Conservation (phyloP, 2,888 invertebrate species). For the Eupithecia inturbata region DNA sequence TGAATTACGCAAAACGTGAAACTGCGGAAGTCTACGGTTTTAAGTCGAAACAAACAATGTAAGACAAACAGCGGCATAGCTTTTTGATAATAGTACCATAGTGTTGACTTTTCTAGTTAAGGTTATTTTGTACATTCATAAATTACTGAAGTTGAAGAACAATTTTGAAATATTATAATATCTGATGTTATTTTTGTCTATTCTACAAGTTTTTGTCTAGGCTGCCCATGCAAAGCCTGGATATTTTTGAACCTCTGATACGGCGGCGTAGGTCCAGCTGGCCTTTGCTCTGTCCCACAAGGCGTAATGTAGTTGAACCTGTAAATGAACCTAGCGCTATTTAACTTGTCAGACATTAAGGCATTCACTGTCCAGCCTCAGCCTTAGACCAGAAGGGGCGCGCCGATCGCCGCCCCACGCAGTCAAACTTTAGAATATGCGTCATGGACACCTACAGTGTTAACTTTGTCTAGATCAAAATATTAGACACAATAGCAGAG, state of each 20-base stretch:
- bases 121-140: background rate
- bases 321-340: background rate
- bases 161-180: too few species aligned
- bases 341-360: background rate
- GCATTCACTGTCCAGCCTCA: too few species aligned
- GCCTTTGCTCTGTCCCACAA: background rate
- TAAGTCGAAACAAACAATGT: slow-evolving; percentile 38
- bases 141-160: background rate
- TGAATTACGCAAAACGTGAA: slow-evolving; percentile 39
- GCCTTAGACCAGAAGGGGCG: too few species aligned
- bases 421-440: too few species aligned
- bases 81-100: slow-evolving; percentile 36
- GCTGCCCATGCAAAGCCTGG: background rate
- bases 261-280: background rate
- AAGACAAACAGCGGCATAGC: slow-evolving; percentile 35
- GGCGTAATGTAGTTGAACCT: background rate
- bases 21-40: slow-evolving; percentile 41
- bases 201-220: background rate
- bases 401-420: too few species aligned
- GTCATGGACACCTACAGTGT: too few species aligned
- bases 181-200: background rate
- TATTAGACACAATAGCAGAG: background rate
- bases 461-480: background rate
- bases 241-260: background rate
- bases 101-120: slow-evolving; percentile 18